phyloP scores from a whole-genome alignment of 2,113 vertebrate genomes.

The Nymphicus hollandicus region DNA sequence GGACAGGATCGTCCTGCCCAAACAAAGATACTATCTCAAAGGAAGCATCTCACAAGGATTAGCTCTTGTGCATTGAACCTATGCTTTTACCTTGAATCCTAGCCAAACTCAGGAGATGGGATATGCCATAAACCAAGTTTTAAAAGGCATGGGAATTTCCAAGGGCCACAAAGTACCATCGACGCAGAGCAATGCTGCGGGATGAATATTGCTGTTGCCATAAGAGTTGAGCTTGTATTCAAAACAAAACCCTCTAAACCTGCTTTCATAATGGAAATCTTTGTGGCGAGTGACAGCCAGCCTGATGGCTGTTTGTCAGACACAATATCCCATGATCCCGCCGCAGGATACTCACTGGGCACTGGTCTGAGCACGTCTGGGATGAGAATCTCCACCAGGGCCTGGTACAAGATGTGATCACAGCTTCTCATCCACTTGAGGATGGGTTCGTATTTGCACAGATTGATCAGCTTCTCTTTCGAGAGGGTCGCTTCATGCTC shows the following conservation, averaged over 20 bases:
- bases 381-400: conserved; percentile 95
- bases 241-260: neutral
- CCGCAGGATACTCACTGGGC: conserved; percentile 82
- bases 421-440: conserved; percentile 95
- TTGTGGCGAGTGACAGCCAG: neutral
- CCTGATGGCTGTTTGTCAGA: rapidly evolving
- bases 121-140: neutral
- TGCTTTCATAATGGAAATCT: neutral
- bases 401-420: conserved; percentile 97
- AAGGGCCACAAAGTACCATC: rapidly evolving
- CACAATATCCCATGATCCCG: neutral
- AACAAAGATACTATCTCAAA: neutral
- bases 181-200: neutral
- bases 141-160: neutral
- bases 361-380: conserved; percentile 94
- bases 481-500: conserved; percentile 77
- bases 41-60: neutral
- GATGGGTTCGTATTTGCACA: conserved; percentile 90
- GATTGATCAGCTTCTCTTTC: conserved; percentile 85
- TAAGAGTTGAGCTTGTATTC: neutral
- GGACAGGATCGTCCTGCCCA: neutral
- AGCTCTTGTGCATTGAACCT: neutral
- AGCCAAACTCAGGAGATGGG: neutral
- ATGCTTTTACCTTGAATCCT: neutral
- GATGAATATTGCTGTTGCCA: neutral